A percentile compares a stretch with the other conserved stretches of the same genome.
These are phyloP conservation scores for Pristionchus arcanus DNA, from an alignment of 2,888 invertebrate genomes.

Conservation along the genomic window DNA sequence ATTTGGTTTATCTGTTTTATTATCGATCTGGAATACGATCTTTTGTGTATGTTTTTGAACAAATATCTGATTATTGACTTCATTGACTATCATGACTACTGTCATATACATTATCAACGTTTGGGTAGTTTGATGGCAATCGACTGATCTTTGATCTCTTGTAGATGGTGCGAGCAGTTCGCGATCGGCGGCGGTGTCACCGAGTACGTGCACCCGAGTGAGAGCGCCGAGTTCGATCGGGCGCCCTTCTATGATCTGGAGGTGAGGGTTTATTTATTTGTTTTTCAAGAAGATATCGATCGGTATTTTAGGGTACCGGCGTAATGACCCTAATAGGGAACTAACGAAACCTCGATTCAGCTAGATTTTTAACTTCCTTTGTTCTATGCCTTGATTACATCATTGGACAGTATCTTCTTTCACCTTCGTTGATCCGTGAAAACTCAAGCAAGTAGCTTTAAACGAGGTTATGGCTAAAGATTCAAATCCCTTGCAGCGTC, in stretches of 20 bases:
- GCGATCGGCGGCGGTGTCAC: constrained; percentile 52
- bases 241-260: constrained; percentile 58
- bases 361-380: neutral
- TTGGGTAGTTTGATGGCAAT: no score
- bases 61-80: no score
- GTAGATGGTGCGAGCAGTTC: constrained; percentile 61
- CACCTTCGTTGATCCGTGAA: no score
- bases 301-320: no score
- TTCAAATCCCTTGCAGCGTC: constrained; percentile 50
- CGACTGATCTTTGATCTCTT: constrained; percentile 27
- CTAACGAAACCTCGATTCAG: neutral
- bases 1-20: neutral
- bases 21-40: neutral
- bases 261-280: constrained; percentile 50
- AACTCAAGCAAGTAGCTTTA: neutral
- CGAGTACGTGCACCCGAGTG: neutral
- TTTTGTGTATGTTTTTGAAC: no score
- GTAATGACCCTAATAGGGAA: no score
- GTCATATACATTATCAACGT: no score
- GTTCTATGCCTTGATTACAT: no score
- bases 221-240: constrained; percentile 32
- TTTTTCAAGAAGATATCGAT: no score
- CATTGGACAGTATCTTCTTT: no score
- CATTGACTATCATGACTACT: no score
- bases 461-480: neutral